Evolutionary conservation across 2,113 vertebrate genomes (phyloP).

Genomic region (Mesitornis unicolor): DNA sequence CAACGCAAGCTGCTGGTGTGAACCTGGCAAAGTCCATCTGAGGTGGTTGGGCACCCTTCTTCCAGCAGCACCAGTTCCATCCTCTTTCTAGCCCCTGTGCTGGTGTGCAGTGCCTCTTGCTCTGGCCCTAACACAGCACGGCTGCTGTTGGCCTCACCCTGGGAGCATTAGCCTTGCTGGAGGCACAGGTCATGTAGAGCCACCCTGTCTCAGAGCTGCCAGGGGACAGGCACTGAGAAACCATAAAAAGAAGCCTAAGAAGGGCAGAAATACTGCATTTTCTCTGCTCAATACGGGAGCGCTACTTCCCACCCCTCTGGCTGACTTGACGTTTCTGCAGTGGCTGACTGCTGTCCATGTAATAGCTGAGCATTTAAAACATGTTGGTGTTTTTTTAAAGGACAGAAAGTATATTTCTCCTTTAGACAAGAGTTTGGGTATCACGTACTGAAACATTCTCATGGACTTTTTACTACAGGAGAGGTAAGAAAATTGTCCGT

Average conservation of each 20-base stretch:
- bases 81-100: neutral
- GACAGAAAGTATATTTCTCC: neutral
- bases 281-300: neutral
- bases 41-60: neutral
- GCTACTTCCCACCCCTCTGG: neutral
- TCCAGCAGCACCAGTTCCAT: neutral
- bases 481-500: neutral
- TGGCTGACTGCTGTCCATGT: neutral
- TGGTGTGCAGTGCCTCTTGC: neutral
- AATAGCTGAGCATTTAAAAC: neutral
- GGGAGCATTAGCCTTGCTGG: neutral
- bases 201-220: neutral
- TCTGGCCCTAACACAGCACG: rapidly evolving
- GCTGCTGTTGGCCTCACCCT: neutral
- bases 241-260: neutral
- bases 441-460: neutral
- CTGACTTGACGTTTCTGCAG: neutral
- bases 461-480: neutral
- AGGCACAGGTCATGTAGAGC: neutral
- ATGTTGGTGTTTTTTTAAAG: neutral
- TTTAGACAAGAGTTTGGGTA: neutral
- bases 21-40: neutral
- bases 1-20: neutral
- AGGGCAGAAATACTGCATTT: neutral
- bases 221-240: neutral